phyloP scores from a whole-genome alignment of 1,140 invertebrate genomes.

The Akabosia matsudoensis region DNA sequence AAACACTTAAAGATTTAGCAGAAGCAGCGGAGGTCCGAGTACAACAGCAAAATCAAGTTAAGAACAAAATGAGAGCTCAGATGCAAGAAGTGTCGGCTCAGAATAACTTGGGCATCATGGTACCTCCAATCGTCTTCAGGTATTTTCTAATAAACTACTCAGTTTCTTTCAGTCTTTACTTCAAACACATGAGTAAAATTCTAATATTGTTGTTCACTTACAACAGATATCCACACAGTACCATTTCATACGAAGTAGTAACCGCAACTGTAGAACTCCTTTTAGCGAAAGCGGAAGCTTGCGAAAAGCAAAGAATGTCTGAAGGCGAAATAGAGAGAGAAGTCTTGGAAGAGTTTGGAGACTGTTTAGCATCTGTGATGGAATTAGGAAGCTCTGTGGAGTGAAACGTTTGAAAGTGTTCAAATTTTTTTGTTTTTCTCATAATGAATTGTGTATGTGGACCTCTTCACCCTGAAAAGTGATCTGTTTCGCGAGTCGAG shows the following conservation, averaged over 20 bases:
- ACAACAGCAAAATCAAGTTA: conserved; percentile 61
- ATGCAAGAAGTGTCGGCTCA: conserved; percentile 57
- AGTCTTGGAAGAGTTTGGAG: conserved; percentile 90
- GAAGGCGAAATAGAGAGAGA: conserved; percentile 74
- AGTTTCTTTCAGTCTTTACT: background rate
- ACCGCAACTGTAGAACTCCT: conserved; percentile 94
- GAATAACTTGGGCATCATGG: conserved; percentile 48
- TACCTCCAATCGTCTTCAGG: conserved; percentile 47
- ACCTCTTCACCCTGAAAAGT: too few species aligned
- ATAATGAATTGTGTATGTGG: too few species aligned
- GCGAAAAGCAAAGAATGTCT: conserved; percentile 65
- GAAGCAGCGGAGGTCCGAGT: conserved; percentile 66
- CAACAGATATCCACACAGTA: conserved; percentile 82
- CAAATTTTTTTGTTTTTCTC: too few species aligned
- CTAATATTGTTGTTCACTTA: conserved; percentile 28
- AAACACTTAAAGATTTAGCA: conserved; percentile 65
- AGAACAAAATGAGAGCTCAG: conserved; percentile 59
- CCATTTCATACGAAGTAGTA: conserved; percentile 88
- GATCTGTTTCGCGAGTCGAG: too few species aligned
- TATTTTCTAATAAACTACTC: conserved; percentile 29
- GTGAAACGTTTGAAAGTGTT: background rate
- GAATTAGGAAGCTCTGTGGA: conserved; percentile 42
- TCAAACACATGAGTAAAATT: conserved; percentile 30
- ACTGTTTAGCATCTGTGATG: conserved; percentile 65
- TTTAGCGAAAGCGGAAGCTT: conserved; percentile 83